phyloP scores from a whole-genome alignment of 92 coral and sea anemone genomes.

The Pocillopora grandis region DNA sequence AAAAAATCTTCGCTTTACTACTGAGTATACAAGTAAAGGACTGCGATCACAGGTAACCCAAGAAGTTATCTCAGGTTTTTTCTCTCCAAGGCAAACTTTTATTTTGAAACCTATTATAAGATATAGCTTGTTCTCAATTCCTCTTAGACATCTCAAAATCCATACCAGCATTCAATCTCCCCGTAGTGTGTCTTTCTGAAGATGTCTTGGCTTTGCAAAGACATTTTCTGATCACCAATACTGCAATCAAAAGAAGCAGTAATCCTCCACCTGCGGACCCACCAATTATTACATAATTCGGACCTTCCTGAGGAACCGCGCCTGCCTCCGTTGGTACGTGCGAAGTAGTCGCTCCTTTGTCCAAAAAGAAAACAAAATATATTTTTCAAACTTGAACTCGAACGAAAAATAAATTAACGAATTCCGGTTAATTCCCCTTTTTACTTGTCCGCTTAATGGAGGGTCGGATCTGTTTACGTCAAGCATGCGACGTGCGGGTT shows the following conservation, averaged over 20 bases:
- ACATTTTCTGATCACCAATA: conserved; percentile 19
- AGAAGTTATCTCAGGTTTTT: not conserved
- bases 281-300: conserved; percentile 18
- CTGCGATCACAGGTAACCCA: too few species aligned
- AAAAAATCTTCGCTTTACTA: too few species aligned
- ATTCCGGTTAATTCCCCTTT: too few species aligned
- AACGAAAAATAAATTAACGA: too few species aligned
- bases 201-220: conserved; percentile 10
- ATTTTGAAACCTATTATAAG: not conserved
- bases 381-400: not conserved
- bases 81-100: not conserved
- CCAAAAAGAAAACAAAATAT: not conserved
- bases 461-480: too few species aligned
- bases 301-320: conserved; percentile 19
- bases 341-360: not conserved
- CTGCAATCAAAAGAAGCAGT: conserved; percentile 8
- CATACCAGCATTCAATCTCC: not conserved
- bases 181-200: not conserved
- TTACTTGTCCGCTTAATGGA: too few species aligned
- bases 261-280: conserved; percentile 29
- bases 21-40: too few species aligned
- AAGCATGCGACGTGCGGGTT: too few species aligned
- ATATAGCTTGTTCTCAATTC: not conserved
- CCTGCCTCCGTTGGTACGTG: conserved; percentile 2
- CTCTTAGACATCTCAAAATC: conserved; percentile 19